Base-by-base conservation (phyloP, 2,888 invertebrate genomes). In the Atethmia centrago region DNA sequence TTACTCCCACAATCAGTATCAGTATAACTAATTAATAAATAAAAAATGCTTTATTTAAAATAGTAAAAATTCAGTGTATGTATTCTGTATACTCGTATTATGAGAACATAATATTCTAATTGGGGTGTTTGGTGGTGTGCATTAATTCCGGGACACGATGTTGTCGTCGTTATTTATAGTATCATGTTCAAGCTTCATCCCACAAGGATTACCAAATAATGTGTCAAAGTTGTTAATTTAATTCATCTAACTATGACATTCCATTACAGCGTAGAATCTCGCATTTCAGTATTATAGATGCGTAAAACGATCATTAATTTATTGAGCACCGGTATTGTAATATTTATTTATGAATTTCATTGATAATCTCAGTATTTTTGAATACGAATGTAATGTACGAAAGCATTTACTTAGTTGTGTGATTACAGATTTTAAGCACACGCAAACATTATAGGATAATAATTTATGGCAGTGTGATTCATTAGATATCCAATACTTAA, bases 231-330 rank as follows among this genome's bases (percentile, higher is more conserved):
- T 83, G 74, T 14, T 56, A 25, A 74, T 61, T 53, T 55, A 64
- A 21, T 25, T 77, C 56, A 65, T 42, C 45, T 79, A 79, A 62
- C 74, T 53, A 70, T 72, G 66, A 74, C 87, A 87, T 85, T 87
- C 81, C 85, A 84, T 78, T 62, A 47, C 74, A 55, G 36, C 1
- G n/a, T 84, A 77, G 83, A 87, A 83, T 87, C 77, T 87, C 85
- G 66, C 72, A 72, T 74, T 76, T 42, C 79, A 86, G 83, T 86
- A 77, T 86, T 82, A 82, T 83, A 82, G 65, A 77, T 65, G 58
- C 59, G 53, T 71, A 56, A 42, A 63, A 47, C 12, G 56, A 62
- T 70, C 47, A 62, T 64, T 71, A 64, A 71, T 72, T 63, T 71
- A 67, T 70, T 61, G 45, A 64, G 61, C 70, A 74, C 36, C 67